Base-by-base conservation (phyloP, 2,113 vertebrate species). In the Hippopotamus amphibius region DNA sequence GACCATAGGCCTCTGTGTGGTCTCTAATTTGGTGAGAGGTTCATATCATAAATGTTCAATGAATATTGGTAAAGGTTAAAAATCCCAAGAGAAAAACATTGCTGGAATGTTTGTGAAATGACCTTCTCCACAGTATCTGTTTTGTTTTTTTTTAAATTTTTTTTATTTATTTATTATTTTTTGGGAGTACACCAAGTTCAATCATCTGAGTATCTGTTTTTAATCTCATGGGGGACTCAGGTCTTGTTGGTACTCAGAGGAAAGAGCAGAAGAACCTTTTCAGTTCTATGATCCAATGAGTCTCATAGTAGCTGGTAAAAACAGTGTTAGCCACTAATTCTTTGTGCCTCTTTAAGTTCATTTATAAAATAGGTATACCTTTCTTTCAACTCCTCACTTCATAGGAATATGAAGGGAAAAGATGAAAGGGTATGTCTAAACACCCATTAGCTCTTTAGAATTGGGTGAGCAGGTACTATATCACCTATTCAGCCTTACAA, bases 301-400 rank as follows among this genome's bases (percentile, higher is more conserved):
- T 37, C 59, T 96, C 57, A 72, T 30, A 76, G 77, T 26, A 88
- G 8, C 43, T 87, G 63, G 28, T 76, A 84, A 76, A 95, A 93
- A 59, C 6, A 69, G 16, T 41, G 7, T 7, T 88, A 46, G 14
- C 65, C 10, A 61, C 8, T 48, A 22, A 22, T 33, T 88, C 53
- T 81, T n/a, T 76, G 61, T 90, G 28, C 6, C 3, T 77, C 21
- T 81, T 85, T n/a, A 74, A 88, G 9, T 11, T 22, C 69, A 66
- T 76, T 81, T 87, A 33, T 66, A 57, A 66, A 84, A 84, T n/a
- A 65, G 37, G 1, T 16, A 59, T 59, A 22, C 13, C 2, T 50
- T 79, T 59, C 72, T 87, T 66, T 57, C 74, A 57, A 41, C 30
- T 63, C 17, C 13, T 69, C 26, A 80, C 7, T 93, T 81, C 22